Evolutionary conservation across 2,113 vertebrate species (phyloP).

Genomic region (Nothoprocta pentlandii): DNA sequence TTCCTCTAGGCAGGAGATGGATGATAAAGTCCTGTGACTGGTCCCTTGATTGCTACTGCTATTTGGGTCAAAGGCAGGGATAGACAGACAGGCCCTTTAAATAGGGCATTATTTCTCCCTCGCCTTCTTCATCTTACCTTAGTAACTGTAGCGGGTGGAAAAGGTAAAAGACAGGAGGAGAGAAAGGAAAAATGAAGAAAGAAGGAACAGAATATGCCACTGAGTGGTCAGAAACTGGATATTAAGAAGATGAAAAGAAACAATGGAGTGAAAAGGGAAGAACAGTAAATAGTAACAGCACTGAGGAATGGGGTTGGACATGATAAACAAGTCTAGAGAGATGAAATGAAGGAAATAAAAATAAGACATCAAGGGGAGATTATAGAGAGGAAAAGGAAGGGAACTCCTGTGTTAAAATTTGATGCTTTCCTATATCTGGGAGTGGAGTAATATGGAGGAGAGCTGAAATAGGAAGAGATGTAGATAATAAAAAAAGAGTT

Average conservation of each 20-base stretch:
- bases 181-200: not conserved
- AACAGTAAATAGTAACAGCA: not conserved
- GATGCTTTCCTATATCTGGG: not conserved
- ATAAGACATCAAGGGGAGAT: not conserved
- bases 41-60: not conserved
- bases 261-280: not conserved
- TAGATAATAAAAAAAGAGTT: not conserved
- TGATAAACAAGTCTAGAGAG: not conserved
- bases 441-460: not conserved
- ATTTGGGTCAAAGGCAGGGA: not conserved
- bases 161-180: not conserved
- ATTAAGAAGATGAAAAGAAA: not conserved
- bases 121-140: not conserved
- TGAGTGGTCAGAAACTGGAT: not conserved
- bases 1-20: not conserved
- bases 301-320: not conserved
- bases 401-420: not conserved
- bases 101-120: not conserved
- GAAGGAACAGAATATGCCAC: not conserved
- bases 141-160: not conserved
- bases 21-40: not conserved
- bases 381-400: not conserved
- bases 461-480: not conserved
- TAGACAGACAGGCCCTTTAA: fast-evolving
- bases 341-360: not conserved